Evolutionary conservation across 2,888 invertebrate species (phyloP), one percentile per base, ranked within the genome.

Genomic region (Volucella inflata): DNA sequence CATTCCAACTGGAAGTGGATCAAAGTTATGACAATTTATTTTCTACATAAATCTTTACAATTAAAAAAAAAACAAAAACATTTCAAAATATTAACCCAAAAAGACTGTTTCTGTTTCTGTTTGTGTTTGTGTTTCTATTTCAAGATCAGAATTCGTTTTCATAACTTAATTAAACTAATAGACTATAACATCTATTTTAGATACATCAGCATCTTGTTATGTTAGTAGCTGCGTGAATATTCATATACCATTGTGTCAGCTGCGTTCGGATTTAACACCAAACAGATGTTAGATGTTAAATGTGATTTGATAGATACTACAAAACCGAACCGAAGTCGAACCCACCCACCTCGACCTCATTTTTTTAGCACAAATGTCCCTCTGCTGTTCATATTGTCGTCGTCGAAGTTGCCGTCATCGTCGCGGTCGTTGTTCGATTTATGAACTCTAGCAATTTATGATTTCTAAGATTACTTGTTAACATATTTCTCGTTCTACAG

Each of bases 261-360:
- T 57, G 42, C 30, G 59, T 64, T 55, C 65, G 42, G 21, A 50
- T 44, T 57, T 55, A 78, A 83, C 53, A 51, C 51, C 44, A 72
- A 74, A 57, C 71, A 68, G 78, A 74, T 74, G 57, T 70, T 77
- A 21, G 9, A 65, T 21, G 36, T 40, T 21, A 21, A 2, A 21
- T 21, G 21, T 21, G 21, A 21, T 21, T 2, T 21, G 21, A 21
- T 21, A 21, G 21, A 21, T 21, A 21, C 2, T 21, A 40, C 38
- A 62, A 53, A 48, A 67, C 59, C 30, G 38, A 60, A 59, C 21
- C 21, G 36, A 38, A 9, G 10, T 46, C 30, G 17, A 14, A 72
- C 48, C 67, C 78, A 68, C 74, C 44, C 57, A 68, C 78, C 46
- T 68, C 64, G 64, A 59, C 75, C 68, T 30, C 68, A 75, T 65